Percentiles rank a stretch among this genome's conserved stretches.
Conservation (phyloP, 1,140 invertebrate genomes). For the Agrypnia vestita region DNA sequence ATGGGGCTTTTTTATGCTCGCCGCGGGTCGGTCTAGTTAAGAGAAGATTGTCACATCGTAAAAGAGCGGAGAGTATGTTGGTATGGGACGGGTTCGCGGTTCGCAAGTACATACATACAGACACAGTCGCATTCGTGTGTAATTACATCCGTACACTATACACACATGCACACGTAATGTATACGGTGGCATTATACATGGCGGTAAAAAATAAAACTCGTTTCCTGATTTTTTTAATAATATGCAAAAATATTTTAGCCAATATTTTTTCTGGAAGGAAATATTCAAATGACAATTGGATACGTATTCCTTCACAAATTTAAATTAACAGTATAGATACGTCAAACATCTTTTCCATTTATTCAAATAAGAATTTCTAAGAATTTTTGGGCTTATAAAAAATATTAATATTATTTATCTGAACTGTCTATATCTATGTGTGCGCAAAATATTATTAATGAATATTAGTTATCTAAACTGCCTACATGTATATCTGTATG, state of each 20-base stretch:
- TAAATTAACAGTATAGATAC: no score
- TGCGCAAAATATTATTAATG: no score
- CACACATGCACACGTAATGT: not conserved
- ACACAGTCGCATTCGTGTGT: not conserved
- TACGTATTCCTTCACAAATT: no score
- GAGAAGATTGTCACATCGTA: slow-evolving; percentile 57
- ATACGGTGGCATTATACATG: slow-evolving; percentile 12
- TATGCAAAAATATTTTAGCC: no score
- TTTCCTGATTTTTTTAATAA: not conserved
- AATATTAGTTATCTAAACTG: no score
- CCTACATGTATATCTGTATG: no score
- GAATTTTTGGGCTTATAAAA: not conserved
- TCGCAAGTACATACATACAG: no score
- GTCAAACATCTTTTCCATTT: not conserved
- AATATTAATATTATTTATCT: no score
- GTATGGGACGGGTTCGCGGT: not conserved
- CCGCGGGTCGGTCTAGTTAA: slow-evolving; percentile 48
- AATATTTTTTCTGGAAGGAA: not conserved
- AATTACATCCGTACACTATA: not conserved
- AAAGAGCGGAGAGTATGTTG: slow-evolving; percentile 33
- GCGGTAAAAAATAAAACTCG: slow-evolving; percentile 22
- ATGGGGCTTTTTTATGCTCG: slow-evolving; percentile 43
- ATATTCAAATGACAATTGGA: slow-evolving; percentile 11
- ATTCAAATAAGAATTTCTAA: not conserved
- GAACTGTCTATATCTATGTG: no score